Evolutionary conservation across 1,140 invertebrate genomes (phyloP).

Genomic region (Drosophila ironensis): DNA sequence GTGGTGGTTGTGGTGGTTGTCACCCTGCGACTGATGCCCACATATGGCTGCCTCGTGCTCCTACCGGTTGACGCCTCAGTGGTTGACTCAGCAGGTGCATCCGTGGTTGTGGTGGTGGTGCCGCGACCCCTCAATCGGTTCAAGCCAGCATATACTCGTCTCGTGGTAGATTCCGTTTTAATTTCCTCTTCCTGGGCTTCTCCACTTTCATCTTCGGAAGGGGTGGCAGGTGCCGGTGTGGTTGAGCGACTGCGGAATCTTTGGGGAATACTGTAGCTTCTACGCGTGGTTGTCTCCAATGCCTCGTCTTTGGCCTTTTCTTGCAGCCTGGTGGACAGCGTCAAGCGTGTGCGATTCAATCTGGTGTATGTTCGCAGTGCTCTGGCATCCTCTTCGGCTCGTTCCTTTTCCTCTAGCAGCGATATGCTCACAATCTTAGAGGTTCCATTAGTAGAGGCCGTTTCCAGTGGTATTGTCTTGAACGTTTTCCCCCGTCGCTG

Average conservation of each 20-base stretch:
- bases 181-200: neutral
- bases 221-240: neutral
- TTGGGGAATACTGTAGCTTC: constrained; percentile 14
- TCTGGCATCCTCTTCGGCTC: constrained; percentile 19
- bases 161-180: constrained; percentile 14
- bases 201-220: neutral
- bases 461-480: constrained; percentile 22
- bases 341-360: constrained; percentile 44
- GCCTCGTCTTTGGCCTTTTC: neutral
- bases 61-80: constrained; percentile 1
- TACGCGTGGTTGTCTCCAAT: constrained; percentile 13
- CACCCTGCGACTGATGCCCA: constrained; percentile 12
- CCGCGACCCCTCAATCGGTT: constrained; percentile 19
- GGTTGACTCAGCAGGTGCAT: no score
- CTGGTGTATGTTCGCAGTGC: constrained; percentile 36
- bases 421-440: constrained; percentile 43
- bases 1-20: constrained; percentile 9
- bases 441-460: constrained; percentile 22
- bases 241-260: constrained; percentile 29
- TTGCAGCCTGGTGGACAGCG: constrained; percentile 10
- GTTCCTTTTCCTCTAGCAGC: constrained; percentile 26
- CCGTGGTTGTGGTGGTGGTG: neutral
- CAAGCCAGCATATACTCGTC: neutral
- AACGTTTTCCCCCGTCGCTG: constrained; percentile 59
- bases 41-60: constrained; percentile 16